These are phyloP conservation scores for Neogobius melanostomus DNA, from an alignment of 2,113 vertebrate genomes.

Conservation along the genomic window DNA sequence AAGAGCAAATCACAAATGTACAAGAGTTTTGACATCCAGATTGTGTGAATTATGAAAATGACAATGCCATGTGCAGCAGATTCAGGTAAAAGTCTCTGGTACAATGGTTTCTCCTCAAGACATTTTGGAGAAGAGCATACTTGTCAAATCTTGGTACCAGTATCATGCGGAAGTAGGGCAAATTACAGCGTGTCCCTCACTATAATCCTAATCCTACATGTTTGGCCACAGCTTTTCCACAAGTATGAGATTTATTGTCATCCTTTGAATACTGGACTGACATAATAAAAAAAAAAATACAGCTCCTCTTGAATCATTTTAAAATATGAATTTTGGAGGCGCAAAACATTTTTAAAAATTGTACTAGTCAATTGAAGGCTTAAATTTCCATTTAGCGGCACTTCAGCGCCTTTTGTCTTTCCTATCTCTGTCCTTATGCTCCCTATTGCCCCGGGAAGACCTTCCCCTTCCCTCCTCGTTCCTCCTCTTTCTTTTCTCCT, in stretches of 20 bases:
- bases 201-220: neutral
- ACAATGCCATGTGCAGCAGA: conserved; percentile 19
- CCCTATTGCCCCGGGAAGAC: conserved; percentile 86
- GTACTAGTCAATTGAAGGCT: neutral
- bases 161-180: neutral
- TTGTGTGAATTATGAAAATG: conserved; percentile 20
- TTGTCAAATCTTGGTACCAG: conserved; percentile 19
- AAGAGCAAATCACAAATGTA: conserved; percentile 36
- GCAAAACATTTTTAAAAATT: conserved; percentile 31
- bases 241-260: neutral
- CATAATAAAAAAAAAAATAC: neutral
- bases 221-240: neutral
- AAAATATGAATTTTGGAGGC: conserved; percentile 2
- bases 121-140: conserved; percentile 2
- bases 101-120: neutral
- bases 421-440: conserved; percentile 93
- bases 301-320: neutral
- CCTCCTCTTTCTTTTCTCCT: conserved; percentile 90
- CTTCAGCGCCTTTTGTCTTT: conserved; percentile 93
- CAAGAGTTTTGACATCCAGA: conserved; percentile 25
- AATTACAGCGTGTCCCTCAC: neutral
- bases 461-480: conserved; percentile 86
- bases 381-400: conserved; percentile 1
- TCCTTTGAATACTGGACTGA: neutral
- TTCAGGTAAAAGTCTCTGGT: conserved; percentile 1